These are phyloP conservation scores for Pseudomugil gertrudae DNA, from an alignment of 2,797 vertebrate species.

Conservation along the genomic window DNA sequence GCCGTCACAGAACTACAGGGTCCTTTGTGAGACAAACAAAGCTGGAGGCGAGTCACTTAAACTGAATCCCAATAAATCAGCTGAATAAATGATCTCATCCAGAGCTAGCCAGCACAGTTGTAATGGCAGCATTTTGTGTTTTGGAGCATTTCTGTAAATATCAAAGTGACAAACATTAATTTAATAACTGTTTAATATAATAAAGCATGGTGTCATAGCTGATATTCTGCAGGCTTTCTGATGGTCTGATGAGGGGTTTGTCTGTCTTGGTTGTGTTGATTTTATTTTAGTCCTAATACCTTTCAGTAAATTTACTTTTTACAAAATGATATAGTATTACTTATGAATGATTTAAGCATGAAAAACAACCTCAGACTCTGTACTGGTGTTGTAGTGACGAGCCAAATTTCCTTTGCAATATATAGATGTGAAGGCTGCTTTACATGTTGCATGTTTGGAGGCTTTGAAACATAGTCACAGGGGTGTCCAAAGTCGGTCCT, in stretches of 20 bases:
- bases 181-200: neutral
- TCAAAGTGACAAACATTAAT: neutral
- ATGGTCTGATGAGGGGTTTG: no score
- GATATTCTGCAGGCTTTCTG: neutral
- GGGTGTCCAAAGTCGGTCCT: no score
- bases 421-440: no score
- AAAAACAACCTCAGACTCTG: no score
- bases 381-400: neutral
- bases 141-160: neutral
- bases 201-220: neutral
- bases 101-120: fast-evolving
- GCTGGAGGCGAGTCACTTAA: neutral
- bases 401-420: no score
- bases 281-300: no score
- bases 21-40: constrained; percentile 20
- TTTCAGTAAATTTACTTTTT: no score
- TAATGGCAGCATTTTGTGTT: neutral
- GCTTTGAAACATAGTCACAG: no score
- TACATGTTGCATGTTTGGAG: no score
- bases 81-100: constrained; percentile 7
- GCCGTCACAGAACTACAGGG: constrained; percentile 25
- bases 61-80: constrained; percentile 16
- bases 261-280: no score
- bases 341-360: no score
- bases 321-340: no score